Conservation (phyloP, 2,797 vertebrate genomes). For the Crenuchus spilurus region DNA sequence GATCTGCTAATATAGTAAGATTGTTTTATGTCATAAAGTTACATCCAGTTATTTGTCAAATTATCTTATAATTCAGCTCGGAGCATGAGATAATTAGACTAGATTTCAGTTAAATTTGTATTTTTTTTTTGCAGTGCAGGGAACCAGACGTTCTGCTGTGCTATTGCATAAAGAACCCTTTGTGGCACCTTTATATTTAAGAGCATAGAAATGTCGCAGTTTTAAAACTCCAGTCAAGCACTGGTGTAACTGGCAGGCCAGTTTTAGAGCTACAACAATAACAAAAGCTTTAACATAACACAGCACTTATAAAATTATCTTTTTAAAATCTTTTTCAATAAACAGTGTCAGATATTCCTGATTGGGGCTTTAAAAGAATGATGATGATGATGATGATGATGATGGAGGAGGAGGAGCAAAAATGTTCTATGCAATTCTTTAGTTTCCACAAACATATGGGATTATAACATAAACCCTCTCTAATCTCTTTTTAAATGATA, state of each 20-base stretch:
- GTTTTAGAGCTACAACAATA: not conserved
- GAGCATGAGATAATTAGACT: too few species aligned
- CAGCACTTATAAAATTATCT: not conserved
- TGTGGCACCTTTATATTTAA: too few species aligned
- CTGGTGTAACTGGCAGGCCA: conserved; percentile 36
- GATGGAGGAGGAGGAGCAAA: too few species aligned
- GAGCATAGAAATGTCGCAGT: not conserved
- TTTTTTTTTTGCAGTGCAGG: too few species aligned
- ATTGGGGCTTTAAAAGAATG: conserved; percentile 27
- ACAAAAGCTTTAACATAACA: not conserved
- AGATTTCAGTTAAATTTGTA: too few species aligned
- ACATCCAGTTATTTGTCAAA: too few species aligned
- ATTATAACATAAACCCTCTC: not conserved
- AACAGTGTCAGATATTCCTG: not conserved
- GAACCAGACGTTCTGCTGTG: too few species aligned
- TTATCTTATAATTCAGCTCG: too few species aligned
- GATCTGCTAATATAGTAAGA: too few species aligned
- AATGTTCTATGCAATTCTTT: not conserved
- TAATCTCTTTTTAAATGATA: conserved; percentile 5
- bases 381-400: not conserved
- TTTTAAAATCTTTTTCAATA: not conserved
- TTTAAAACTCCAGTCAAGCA: not conserved
- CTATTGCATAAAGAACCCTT: too few species aligned
- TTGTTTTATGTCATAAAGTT: too few species aligned
- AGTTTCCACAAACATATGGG: not conserved